Evolutionary conservation across 2,797 vertebrate genomes (phyloP).

Genomic region (Pantherophis vulpinus): DNA sequence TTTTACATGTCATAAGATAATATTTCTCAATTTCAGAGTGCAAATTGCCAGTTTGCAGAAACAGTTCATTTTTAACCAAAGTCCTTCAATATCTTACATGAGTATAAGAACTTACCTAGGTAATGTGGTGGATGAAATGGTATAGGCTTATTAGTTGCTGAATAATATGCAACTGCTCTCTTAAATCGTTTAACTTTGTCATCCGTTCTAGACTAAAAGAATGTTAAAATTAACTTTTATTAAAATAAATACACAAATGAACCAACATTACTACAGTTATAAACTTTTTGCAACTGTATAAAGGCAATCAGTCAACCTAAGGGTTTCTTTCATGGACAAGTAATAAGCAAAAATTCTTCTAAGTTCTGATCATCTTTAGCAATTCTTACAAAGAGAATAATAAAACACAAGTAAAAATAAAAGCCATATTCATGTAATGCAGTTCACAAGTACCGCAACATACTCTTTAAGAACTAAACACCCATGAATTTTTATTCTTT

Average conservation of each 20-base stretch:
- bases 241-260: constrained; percentile 33
- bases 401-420: not conserved
- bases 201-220: constrained; percentile 88
- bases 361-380: not conserved
- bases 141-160: constrained; percentile 83
- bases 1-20: not conserved
- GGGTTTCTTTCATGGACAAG: not conserved
- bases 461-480: not conserved
- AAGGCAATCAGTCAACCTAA: not conserved
- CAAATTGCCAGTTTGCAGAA: not conserved
- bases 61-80: not conserved
- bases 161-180: constrained; percentile 94
- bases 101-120: constrained; percentile 77
- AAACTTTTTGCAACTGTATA: not conserved
- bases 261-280: fast-evolving
- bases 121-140: constrained; percentile 81
- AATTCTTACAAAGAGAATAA: not conserved
- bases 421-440: not conserved
- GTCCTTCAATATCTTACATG: not conserved
- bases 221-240: constrained; percentile 50
- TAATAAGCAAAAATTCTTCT: not conserved
- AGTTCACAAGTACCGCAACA: not conserved
- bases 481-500: fast-evolving
- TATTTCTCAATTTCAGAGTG: not conserved
- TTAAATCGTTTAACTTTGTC: constrained; percentile 93